Base-by-base conservation (phyloP, 1,140 invertebrate species). In the Holotrichia oblita region DNA sequence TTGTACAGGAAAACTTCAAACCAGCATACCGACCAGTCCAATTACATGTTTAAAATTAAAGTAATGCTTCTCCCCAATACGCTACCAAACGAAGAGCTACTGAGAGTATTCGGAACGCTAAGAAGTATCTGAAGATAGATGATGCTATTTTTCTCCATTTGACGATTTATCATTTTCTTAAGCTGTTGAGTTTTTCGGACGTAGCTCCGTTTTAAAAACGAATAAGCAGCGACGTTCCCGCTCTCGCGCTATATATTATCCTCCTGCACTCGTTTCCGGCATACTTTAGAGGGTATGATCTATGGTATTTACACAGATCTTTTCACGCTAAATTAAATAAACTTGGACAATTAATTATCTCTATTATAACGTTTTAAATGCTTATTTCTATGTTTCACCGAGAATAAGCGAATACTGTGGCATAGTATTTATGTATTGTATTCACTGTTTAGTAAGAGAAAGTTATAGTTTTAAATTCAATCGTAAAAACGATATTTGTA, bases 151-250 rank as follows among this genome's bases (percentile, higher is more conserved):
- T 69, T 69, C 61, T 34, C 20, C 61, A 27, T 69, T 24, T 69
- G 61, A 69, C 61, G 61, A 69, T 69, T 69, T 69, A 69, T 69
- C 61, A 69, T 69, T 69, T 69, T 69, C 61, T 69, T 69, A 69
- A 69, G 61, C 61, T 69, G 61, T 69, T 69, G 61, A 69, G 61
- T 69, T 69, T 69, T 69, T 69, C 61, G 61, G 61, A 27, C 61
- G 20, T 6, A 24, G 61, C 61, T 69, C 48, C 48, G 48, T 55
- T 55, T 55, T 55, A 55, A 55, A 55, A 55, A 55, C 48, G 48
- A 55, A 55, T 55, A 55, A 55, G 48, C 48, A 55, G 14, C 48
- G 48, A n/a, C 48, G 48, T 55, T 55, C 48, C 48, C 48, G 48
- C 48, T 55, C 17, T 55, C 17, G 48, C 48, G 48, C 48, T 55